Conservation (phyloP, 2,888 invertebrate genomes). For the Steinernema carpocapsae region DNA sequence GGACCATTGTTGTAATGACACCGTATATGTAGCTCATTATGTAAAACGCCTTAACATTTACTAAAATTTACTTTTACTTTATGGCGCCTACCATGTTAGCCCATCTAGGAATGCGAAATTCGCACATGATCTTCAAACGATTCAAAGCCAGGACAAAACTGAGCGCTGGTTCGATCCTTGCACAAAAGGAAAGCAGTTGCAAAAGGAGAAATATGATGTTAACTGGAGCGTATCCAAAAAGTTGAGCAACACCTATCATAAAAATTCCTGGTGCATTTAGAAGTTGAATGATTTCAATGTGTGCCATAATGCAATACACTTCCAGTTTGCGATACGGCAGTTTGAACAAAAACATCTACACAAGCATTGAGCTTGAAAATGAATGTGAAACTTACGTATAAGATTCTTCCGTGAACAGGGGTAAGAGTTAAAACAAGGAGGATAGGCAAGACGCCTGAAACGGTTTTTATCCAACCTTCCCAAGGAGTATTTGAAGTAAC, state of each 20-base stretch:
- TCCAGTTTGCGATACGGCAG: neutral
- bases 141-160: slow-evolving; percentile 1
- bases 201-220: neutral
- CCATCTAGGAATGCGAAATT: too few species aligned
- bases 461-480: too few species aligned
- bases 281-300: neutral
- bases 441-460: too few species aligned
- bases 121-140: neutral
- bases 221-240: neutral
- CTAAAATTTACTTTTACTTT: too few species aligned
- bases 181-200: too few species aligned
- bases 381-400: neutral
- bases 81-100: too few species aligned
- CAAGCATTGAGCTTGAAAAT: neutral
- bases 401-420: too few species aligned
- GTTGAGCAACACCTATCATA: neutral
- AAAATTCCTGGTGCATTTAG: neutral
- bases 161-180: too few species aligned
- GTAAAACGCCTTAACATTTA: neutral
- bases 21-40: neutral
- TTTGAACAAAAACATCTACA: neutral
- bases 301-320: neutral
- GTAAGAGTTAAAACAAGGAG: too few species aligned
- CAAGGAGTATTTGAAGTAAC: too few species aligned
- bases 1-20: neutral